phyloP scores from a whole-genome alignment of 2,797 vertebrate species.

The Sternotherus odoratus region DNA sequence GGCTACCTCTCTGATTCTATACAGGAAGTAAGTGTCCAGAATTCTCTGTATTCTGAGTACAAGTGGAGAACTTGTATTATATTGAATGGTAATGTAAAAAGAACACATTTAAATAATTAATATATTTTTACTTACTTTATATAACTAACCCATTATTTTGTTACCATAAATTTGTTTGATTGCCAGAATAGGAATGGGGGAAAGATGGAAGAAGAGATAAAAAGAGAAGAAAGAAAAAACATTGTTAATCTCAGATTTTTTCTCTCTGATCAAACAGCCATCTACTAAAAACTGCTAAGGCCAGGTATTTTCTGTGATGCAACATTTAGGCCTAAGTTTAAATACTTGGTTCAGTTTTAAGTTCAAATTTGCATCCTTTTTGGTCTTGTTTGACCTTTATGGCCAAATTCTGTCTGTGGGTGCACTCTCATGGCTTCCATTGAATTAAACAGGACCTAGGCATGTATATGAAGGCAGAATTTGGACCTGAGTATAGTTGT shows the following conservation, averaged over 20 bases:
- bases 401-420: neutral
- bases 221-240: neutral
- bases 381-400: neutral
- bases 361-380: neutral
- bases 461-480: neutral
- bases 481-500: neutral
- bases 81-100: conserved; percentile 48
- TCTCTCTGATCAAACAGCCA: conserved; percentile 18
- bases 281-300: neutral
- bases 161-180: neutral
- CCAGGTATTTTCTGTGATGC: neutral
- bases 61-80: conserved; percentile 47
- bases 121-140: conserved; percentile 51
- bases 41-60: conserved; percentile 24
- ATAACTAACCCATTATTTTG: conserved; percentile 38
- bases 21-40: conserved; percentile 49
- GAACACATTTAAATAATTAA: conserved; percentile 38
- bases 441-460: neutral
- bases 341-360: neutral
- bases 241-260: conserved; percentile 32
- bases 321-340: neutral
- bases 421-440: neutral
- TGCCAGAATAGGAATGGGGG: neutral
- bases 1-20: too few relatives aligned
- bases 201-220: neutral